These are phyloP conservation scores for Syngnathus floridae DNA, from an alignment of 2,113 vertebrate genomes.

Conservation along the genomic window DNA sequence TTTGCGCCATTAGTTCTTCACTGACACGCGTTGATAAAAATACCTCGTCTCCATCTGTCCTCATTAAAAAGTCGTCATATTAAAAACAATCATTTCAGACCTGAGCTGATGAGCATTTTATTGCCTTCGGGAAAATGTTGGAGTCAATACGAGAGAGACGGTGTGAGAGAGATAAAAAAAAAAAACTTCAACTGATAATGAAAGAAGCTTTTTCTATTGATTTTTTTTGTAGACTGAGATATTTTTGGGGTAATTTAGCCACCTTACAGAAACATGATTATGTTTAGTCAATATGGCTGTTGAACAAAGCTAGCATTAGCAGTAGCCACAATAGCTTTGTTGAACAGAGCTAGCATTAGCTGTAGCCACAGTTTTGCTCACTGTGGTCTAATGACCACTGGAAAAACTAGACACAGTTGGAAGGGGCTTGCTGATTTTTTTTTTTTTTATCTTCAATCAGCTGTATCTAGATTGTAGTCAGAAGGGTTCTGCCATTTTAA, in stretches of 20 bases:
- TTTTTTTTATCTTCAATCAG: too few relatives aligned
- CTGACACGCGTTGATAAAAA: constrained; percentile 63
- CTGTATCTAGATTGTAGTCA: too few relatives aligned
- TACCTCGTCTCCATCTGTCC: constrained; percentile 54
- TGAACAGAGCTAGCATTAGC: too few relatives aligned
- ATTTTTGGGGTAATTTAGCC: neutral
- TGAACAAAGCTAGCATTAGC: too few relatives aligned
- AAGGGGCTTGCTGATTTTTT: too few relatives aligned
- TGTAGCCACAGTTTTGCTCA: too few relatives aligned
- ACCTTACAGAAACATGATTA: neutral
- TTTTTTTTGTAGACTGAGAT: constrained; percentile 12
- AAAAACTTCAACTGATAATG: constrained; percentile 31
- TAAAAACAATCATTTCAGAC: constrained; percentile 61
- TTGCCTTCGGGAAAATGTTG: constrained; percentile 60
- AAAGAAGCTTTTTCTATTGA: constrained; percentile 38
- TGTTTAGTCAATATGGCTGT: too few relatives aligned
- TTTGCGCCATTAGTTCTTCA: constrained; percentile 54
- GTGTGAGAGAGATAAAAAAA: constrained; percentile 16
- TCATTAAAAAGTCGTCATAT: constrained; percentile 69
- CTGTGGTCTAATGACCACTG: too few relatives aligned
- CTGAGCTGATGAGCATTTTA: constrained; percentile 64
- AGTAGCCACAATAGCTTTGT: too few relatives aligned
- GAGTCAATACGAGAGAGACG: constrained; percentile 34
- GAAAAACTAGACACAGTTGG: too few relatives aligned
- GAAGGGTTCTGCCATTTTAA: too few relatives aligned